Evolutionary conservation across 2,113 vertebrate species (phyloP).

Genomic region (Crotalus viridis): DNA sequence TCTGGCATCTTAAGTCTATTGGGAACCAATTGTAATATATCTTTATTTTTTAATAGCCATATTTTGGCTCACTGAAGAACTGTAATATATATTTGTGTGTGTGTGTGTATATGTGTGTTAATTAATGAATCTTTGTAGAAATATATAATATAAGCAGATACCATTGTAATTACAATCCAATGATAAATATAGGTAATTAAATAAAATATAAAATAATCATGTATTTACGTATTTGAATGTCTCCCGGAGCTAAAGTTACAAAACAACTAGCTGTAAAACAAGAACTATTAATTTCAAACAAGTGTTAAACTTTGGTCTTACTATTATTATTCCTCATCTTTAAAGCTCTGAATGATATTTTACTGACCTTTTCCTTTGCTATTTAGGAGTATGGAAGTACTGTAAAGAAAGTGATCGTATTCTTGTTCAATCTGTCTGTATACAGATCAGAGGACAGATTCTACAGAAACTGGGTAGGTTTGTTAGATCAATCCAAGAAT

Average conservation of each 20-base stretch:
- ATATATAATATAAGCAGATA: background rate
- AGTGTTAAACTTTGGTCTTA: background rate
- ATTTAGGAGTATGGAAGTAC: slow-evolving; percentile 87
- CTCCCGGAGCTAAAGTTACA: background rate
- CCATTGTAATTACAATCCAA: background rate
- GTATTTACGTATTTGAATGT: background rate
- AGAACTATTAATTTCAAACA: background rate
- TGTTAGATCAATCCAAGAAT: fast-evolving
- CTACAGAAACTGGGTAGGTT: slow-evolving; percentile 88
- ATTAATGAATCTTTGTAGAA: background rate
- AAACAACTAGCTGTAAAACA: background rate
- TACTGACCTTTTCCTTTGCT: background rate
- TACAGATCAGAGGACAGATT: slow-evolving; percentile 91
- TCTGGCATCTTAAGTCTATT: background rate
- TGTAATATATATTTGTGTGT: background rate
- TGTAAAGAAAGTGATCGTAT: slow-evolving; percentile 75
- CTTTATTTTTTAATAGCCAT: background rate
- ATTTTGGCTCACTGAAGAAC: background rate
- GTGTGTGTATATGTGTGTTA: background rate
- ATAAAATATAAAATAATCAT: background rate
- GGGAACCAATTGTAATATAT: background rate
- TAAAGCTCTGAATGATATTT: background rate
- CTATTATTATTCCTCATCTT: background rate
- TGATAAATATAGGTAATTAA: background rate
- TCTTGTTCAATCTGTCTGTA: slow-evolving; percentile 90